These are phyloP conservation scores for Drosophila dives DNA, from an alignment of 2,888 invertebrate genomes.

Conservation along the genomic window DNA sequence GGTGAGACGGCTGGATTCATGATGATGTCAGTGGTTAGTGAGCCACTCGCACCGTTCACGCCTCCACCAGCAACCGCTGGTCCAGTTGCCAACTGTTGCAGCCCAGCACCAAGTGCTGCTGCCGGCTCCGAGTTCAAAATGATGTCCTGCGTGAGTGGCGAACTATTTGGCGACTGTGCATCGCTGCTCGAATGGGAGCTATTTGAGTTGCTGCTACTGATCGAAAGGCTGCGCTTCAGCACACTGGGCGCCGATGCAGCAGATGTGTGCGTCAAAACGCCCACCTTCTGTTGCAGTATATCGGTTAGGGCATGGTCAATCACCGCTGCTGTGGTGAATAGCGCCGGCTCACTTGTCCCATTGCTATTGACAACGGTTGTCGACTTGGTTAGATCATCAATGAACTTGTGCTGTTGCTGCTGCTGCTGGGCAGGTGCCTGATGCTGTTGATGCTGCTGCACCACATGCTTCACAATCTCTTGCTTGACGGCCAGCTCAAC, in stretches of 20 bases:
- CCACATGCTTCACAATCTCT: slow-evolving; percentile 86
- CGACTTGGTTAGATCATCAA: slow-evolving; percentile 79
- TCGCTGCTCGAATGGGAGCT: slow-evolving; percentile 60
- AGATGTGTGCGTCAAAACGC: slow-evolving; percentile 41
- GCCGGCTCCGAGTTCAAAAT: slow-evolving; percentile 84
- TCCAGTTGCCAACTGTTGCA: slow-evolving; percentile 71
- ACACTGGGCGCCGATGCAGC: slow-evolving; percentile 50
- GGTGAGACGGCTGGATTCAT: slow-evolving; percentile 88
- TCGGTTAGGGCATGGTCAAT: slow-evolving; percentile 82
- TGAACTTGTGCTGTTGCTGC: slow-evolving; percentile 85
- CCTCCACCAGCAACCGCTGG: slow-evolving; percentile 25
- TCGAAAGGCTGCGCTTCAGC: slow-evolving; percentile 84
- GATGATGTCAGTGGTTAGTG: slow-evolving; percentile 86
- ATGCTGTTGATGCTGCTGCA: slow-evolving; percentile 86
- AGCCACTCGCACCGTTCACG: slow-evolving; percentile 46
- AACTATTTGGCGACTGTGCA: slow-evolving; percentile 73
- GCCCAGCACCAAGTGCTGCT: slow-evolving; percentile 74
- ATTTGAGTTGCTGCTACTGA: slow-evolving; percentile 81
- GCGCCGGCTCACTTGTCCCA: slow-evolving; percentile 62
- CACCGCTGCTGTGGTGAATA: slow-evolving; percentile 67
- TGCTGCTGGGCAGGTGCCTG: slow-evolving; percentile 86
- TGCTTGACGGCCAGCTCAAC: slow-evolving; percentile 86
- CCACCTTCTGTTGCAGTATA: slow-evolving; percentile 75
- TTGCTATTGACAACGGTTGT: slow-evolving; percentile 69
- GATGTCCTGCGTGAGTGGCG: slow-evolving; percentile 84